Evolutionary conservation across 2,797 vertebrate species (phyloP).

Genomic region (Sebastes kiyomatsui): DNA sequence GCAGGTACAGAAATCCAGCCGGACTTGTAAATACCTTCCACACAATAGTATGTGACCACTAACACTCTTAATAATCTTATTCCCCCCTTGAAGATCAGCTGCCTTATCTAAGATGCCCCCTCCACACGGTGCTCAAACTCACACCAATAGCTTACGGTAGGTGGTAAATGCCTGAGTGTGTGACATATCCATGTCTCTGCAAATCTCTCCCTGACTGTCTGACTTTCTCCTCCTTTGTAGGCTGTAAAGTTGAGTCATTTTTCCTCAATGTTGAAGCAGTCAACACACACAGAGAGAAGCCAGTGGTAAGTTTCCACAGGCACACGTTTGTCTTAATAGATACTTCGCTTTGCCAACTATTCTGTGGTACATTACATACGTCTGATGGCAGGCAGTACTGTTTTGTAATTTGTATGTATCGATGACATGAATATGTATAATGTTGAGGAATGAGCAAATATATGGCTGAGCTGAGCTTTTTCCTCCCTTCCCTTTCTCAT

Average conservation of each 20-base stretch:
- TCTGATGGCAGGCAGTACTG: not conserved
- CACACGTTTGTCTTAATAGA: slow-evolving; percentile 1
- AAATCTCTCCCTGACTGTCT: not conserved
- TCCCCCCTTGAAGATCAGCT: slow-evolving; percentile 79
- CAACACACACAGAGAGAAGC: slow-evolving; percentile 84
- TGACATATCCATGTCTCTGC: not conserved
- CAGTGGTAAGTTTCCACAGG: slow-evolving; percentile 68
- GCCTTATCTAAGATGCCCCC: slow-evolving; percentile 88
- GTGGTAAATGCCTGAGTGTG: not conserved
- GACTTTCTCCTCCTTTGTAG: slow-evolving; percentile 46
- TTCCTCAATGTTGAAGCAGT: slow-evolving; percentile 84
- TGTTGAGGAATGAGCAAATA: too few relatives aligned
- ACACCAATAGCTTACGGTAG: slow-evolving; percentile 88
- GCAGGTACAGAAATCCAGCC: slow-evolving; percentile 78
- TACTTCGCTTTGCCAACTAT: not conserved
- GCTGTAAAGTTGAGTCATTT: slow-evolving; percentile 81
- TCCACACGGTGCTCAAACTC: slow-evolving; percentile 91
- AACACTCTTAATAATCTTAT: not conserved
- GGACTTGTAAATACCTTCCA: not conserved
- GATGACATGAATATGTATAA: not conserved
- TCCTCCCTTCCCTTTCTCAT: too few relatives aligned
- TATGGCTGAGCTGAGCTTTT: too few relatives aligned
- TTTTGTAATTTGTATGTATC: not conserved
- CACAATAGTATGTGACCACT: not conserved
- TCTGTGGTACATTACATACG: not conserved